These are phyloP conservation scores for Philaethria dido DNA, from an alignment of 2,888 invertebrate species.

Conservation along the genomic window DNA sequence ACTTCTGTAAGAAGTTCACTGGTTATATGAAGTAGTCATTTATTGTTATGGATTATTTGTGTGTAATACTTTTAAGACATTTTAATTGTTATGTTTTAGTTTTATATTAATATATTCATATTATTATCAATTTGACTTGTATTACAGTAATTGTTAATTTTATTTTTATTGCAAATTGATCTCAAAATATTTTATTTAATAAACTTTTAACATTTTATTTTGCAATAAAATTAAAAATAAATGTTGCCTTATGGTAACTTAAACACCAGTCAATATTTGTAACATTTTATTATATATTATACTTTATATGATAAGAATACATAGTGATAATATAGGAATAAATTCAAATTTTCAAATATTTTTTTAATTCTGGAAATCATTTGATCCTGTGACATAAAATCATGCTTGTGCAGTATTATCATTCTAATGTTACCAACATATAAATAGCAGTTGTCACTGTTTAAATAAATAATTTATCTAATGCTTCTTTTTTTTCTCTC, in stretches of 20 bases:
- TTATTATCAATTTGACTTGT: conserved; percentile 3
- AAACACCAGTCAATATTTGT: conserved; percentile 18
- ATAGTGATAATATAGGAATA: conserved; percentile 22
- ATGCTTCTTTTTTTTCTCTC: conserved; percentile 2
- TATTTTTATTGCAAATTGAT: neutral
- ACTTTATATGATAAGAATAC: conserved; percentile 14
- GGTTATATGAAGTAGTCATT: conserved; percentile 23
- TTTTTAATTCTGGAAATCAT: conserved; percentile 34
- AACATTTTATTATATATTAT: conserved; percentile 17
- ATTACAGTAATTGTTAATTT: conserved; percentile 4
- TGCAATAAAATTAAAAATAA: neutral
- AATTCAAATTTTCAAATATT: conserved; percentile 33
- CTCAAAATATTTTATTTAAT: conserved; percentile 7
- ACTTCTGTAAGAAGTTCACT: conserved; percentile 37
- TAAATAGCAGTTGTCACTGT: conserved; percentile 40
- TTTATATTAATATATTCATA: conserved; percentile 9
- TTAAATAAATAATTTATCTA: conserved; percentile 25
- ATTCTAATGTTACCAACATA: conserved; percentile 31
- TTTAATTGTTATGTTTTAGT: conserved; percentile 19
- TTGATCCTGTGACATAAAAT: conserved; percentile 30
- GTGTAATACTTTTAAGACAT: conserved; percentile 15
- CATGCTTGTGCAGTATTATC: conserved; percentile 39
- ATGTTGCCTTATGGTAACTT: conserved; percentile 13
- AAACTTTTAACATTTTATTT: conserved; percentile 10
- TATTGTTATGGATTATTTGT: conserved; percentile 14